Evolutionary conservation across 1,140 invertebrate genomes (phyloP).

Genomic region (Trigoniulus corallinus): DNA sequence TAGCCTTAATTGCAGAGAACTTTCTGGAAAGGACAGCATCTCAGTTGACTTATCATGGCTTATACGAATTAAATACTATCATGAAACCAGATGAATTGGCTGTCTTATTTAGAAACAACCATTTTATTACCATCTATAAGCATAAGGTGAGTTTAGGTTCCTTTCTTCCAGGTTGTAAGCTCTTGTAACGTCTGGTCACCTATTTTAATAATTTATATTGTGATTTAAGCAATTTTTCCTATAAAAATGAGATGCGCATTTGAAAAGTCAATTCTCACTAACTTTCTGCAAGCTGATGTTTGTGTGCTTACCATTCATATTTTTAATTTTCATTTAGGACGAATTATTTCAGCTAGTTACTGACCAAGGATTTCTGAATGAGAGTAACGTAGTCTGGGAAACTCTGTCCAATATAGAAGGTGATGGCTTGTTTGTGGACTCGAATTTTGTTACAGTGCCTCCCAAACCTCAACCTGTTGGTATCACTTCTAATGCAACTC

Average conservation of each 20-base stretch:
- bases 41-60: constrained; percentile 40
- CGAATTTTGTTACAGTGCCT: constrained; percentile 26
- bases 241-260: too few species aligned
- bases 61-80: constrained; percentile 31
- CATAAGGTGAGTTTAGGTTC: constrained; percentile 26
- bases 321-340: too few species aligned
- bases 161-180: too few species aligned
- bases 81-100: constrained; percentile 35
- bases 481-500: constrained; percentile 12
- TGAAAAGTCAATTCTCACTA: too few species aligned
- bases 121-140: constrained; percentile 38
- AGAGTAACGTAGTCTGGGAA: constrained; percentile 40
- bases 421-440: constrained; percentile 37
- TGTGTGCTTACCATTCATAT: too few species aligned
- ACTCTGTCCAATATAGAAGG: constrained; percentile 40
- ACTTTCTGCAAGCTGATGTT: too few species aligned
- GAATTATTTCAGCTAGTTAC: constrained; percentile 40
- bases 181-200: too few species aligned
- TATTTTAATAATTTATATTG: too few species aligned
- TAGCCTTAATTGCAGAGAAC: constrained; percentile 33
- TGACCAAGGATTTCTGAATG: constrained; percentile 41
- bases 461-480: constrained; percentile 18
- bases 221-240: too few species aligned
- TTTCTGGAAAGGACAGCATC: constrained; percentile 36
- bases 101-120: constrained; percentile 43